Evolutionary conservation across 1,140 invertebrate species (phyloP).

Genomic region (Chymomyza costata): DNA sequence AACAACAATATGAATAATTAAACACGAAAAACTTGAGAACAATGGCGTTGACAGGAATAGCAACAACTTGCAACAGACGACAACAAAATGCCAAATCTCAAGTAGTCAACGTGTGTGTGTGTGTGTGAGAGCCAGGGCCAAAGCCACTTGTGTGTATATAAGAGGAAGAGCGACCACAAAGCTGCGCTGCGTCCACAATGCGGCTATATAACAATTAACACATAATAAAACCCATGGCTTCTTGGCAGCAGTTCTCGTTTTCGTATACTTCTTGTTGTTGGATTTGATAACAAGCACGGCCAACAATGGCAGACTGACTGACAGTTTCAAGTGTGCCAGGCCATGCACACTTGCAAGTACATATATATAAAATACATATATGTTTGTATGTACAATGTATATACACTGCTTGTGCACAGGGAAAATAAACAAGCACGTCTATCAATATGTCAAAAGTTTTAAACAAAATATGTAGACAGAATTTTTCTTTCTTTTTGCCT

Average conservation of each 20-base stretch:
- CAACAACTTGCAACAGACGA: not conserved
- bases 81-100: no score
- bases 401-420: not conserved
- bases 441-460: no score
- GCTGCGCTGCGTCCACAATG: not conserved
- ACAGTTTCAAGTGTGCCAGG: slow-evolving; percentile 17
- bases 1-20: slow-evolving; percentile 11
- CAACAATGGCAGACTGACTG: slow-evolving; percentile 10
- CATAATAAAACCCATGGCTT: not conserved
- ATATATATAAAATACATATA: slow-evolving; percentile 12
- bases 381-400: not conserved
- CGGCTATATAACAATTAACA: slow-evolving; percentile 28
- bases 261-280: slow-evolving; percentile 10
- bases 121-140: no score
- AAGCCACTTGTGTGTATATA: not conserved
- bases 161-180: no score
- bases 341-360: not conserved
- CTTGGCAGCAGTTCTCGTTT: not conserved
- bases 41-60: slow-evolving; percentile 51
- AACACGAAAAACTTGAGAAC: slow-evolving; percentile 5
- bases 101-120: no score
- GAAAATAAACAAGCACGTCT: no score
- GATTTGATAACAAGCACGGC: slow-evolving; percentile 34
- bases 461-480: no score
- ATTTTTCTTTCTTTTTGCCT: slow-evolving; percentile 10